Conservation (phyloP, 2,888 invertebrate genomes). For the Amblyteles armatorius region DNA sequence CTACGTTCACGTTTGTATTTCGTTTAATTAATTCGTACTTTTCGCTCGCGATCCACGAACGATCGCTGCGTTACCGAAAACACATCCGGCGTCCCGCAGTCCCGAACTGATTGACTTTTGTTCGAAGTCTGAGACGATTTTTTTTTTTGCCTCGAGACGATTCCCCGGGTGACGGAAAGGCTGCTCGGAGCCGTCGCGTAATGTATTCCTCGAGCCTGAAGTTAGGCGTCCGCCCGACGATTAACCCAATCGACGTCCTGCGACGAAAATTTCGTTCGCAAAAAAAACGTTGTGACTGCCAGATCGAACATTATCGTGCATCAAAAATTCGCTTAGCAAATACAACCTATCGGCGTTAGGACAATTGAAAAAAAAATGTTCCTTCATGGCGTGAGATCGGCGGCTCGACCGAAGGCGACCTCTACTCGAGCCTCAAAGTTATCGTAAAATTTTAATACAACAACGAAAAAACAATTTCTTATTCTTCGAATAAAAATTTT, state of each 20-base stretch:
- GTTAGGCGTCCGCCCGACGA: not conserved
- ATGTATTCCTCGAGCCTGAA: not conserved
- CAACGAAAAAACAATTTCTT: not conserved
- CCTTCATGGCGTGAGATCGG: not conserved
- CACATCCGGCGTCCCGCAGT: not conserved
- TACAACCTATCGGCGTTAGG: not conserved
- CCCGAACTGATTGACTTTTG: not conserved
- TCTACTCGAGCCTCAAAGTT: not conserved
- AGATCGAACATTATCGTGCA: not conserved
- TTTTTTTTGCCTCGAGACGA: not conserved
- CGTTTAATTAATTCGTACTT: not conserved
- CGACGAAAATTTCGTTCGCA: not conserved
- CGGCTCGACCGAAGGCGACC: not conserved
- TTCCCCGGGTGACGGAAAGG: conserved; percentile 5
- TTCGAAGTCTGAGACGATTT: not conserved
- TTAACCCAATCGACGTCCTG: not conserved
- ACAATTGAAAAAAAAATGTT: not conserved
- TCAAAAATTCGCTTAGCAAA: not conserved
- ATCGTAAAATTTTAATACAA: not conserved
- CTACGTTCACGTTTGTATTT: conserved; percentile 33
- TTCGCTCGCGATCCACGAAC: not conserved
- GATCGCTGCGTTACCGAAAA: not conserved
- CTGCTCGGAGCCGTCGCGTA: not conserved
- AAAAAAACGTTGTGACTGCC: not conserved
- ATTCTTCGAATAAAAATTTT: not conserved